Base-by-base conservation (phyloP, 2,888 invertebrate genomes). In the Agrochola lychnidis region DNA sequence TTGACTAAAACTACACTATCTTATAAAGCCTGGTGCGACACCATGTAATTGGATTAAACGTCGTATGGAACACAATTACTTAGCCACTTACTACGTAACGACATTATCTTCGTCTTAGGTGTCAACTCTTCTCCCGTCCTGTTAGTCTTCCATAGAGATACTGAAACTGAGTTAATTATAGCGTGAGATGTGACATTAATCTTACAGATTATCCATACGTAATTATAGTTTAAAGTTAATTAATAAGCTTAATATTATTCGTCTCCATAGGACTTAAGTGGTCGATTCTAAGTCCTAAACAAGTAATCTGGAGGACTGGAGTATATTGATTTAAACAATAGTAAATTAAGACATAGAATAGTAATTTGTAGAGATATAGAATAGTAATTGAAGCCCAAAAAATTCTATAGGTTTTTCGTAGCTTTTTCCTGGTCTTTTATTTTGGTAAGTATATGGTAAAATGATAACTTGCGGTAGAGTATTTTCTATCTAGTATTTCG, bases 1-100 rank as follows among this genome's bases (percentile, higher is more conserved):
- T 36, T n/a, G 36, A 57, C 30, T 73, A 45, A 59, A 70, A 69
- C 66, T 53, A 73, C 22, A 56, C 16, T 12, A 22, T 73, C 73
- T 36, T 73, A 45, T 40, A 77, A 63, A 36, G 53, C 66, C 63
- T 72, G n/a, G 45, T 66, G 73, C 66, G 56, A 71, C 74, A 67
- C 48, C 64, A 67, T 59, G 69, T 80, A 81, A 83, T 84, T 79
- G 64, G 70, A 71, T 77, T 73, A 76, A 84, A 77, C 70, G 70
- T 81, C 72, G 56, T 76, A 78, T 79, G 77, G 68, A 88, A 87
- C 76, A 84, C 73, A 84, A 85, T 85, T 84, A 82, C 76, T 82
- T 70, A 90, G 90, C 90, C 90, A 94, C 94, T 80, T 83, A 91
- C 88, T 83, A 91, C 88, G 71, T 82, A 88, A 85, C 78, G 91